Base-by-base conservation (phyloP, 2,797 vertebrate species). In the Potorous gilbertii region DNA sequence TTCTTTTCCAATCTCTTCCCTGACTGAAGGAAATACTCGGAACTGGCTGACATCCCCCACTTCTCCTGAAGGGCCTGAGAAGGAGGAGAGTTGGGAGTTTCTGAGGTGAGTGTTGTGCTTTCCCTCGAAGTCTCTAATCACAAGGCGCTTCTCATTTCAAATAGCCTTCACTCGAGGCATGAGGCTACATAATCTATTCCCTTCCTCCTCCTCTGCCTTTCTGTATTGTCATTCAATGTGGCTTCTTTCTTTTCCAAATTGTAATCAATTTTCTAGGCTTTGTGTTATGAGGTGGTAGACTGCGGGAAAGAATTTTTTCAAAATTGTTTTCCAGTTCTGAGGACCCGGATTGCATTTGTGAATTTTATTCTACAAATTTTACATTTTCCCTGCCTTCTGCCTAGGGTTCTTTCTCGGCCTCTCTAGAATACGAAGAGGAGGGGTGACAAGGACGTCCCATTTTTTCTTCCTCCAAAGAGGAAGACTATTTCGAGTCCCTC, bases 51-150 rank as follows among this genome's bases (percentile, higher is more conserved):
- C 91, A 52, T 81, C 52, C 91, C 81, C 50, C 74, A 81, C 95
- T 95, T 96, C 95, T 94, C 66, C 97, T 97, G 97, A 62, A 97
- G 97, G 95, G 97, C 59, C 96, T 95, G 97, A 34, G 62, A 96
- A 98, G 97, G 97, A 98, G 97, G 97, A 98, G 98, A 97, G 95
- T 97, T 98, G 97, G 97, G 96, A 97, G 91, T 46, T 97, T 96
- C 95, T 97, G 97, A 98, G 98, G 98, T 98, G 98, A 98, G 98
- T 98, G 96, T 96, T 93, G 1, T 52, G 34, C 52, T 40, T 87
- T 46, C n/a, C 54, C 56, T n/a, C 11, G 50, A 92, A 24, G 74
- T 56, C 90, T 21, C 14, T 90, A 92, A 57, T n/a, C 46, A 31
- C 0, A 18, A 27, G 1, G 40, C 5, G 34, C 57, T 94, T 93